Evolutionary conservation across 1,140 invertebrate species (phyloP), one percentile per base, ranked within the genome.

Genomic region (Lasaia peninsularis): DNA sequence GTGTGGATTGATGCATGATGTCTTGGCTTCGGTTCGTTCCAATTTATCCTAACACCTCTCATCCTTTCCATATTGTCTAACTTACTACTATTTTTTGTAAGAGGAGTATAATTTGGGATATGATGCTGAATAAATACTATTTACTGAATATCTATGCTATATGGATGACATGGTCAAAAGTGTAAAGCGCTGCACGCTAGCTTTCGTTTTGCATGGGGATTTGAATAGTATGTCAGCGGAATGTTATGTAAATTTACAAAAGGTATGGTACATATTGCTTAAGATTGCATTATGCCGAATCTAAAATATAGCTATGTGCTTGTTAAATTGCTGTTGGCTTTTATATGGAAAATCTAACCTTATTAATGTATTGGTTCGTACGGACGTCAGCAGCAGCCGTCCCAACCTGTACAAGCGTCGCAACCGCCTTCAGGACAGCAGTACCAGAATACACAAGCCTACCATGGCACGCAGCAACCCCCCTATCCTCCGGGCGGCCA

Each of bases 321-420:
- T 73, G 44, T 74, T 75, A 65, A 67, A 80, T 88, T 88, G 85
- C 85, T 88, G 71, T 73, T 78, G 74, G 80, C 78, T 88, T 85
- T 73, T 63, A 80, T 73, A 85, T 83, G 82, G 85, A 88, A 86
- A 88, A 88, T 88, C 86, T 88, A 88, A 88, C 86, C 86, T 88
- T 88, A 88, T 88, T 86, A 88, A 88, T 88, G 86, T 88, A 80
- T 88, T 88, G 86, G 83, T 88, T 79, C 86, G 86, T 88, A 88
- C 86, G 86, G 86, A 88, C 86, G 86, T 86, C 83, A 89, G 77
- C 88, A 89, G 82, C 88, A 89, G 84, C 84, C 85, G 78, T 87
- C 84, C 74, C 90, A 91, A 85, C 85, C 86, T 78, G 78, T 74
- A 69, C 90, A 90, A 81, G 91, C 91, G 71, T 92, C 93, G 78